These are phyloP conservation scores for Dissostichus mawsoni DNA, from an alignment of 2,113 vertebrate genomes.

Conservation along the genomic window DNA sequence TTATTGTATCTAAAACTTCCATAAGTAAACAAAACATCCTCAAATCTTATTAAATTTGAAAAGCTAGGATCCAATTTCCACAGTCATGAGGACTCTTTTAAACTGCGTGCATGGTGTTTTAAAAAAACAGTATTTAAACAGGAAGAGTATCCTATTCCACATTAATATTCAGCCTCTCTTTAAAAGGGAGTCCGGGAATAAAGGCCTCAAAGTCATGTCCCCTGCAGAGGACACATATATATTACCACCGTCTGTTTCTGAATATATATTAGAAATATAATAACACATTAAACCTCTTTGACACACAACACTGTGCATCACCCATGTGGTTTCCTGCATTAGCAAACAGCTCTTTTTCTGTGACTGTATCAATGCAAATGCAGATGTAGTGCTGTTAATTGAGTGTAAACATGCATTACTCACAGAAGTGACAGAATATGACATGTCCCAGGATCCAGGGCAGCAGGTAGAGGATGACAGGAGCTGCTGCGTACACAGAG, in stretches of 20 bases:
- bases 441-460: conserved; percentile 71
- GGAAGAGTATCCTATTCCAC: too few species aligned
- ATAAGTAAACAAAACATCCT: too few species aligned
- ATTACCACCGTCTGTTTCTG: background rate
- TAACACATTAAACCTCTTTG: background rate
- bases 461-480: conserved; percentile 66
- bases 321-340: background rate
- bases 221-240: background rate
- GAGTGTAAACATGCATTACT: conserved; percentile 46
- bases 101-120: too few species aligned
- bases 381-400: background rate
- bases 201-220: too few species aligned
- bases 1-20: too few species aligned
- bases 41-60: too few species aligned
- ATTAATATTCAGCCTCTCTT: too few species aligned
- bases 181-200: too few species aligned
- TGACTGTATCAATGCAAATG: background rate
- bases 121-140: too few species aligned
- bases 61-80: too few species aligned
- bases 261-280: background rate
- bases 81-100: too few species aligned
- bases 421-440: conserved; percentile 70
- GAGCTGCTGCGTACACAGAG: conserved; percentile 56
- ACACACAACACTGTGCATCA: background rate
- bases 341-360: too few species aligned